Percentiles rank a stretch among this genome's conserved stretches.
These are phyloP conservation scores for Trachelus stipa DNA, from an alignment of 2,888 invertebrate species.

Conservation along the genomic window DNA sequence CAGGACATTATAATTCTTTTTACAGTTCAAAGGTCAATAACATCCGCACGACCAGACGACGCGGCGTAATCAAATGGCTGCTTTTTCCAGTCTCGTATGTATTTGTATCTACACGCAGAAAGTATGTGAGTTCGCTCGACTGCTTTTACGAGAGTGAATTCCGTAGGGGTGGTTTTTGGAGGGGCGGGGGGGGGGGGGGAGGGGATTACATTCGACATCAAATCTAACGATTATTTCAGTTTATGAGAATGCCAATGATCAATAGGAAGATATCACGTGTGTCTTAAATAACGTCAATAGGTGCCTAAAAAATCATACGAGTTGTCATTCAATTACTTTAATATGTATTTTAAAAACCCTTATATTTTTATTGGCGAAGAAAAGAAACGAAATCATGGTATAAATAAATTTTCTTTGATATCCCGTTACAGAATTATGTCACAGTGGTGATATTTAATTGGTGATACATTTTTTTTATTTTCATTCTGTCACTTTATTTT, in stretches of 20 bases:
- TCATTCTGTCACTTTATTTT: neutral
- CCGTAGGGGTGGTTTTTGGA: neutral
- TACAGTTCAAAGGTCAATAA: neutral
- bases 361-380: no score
- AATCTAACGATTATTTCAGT: neutral
- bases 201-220: neutral
- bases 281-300: neutral
- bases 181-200: fast-evolving
- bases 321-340: neutral
- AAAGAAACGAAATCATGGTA: no score
- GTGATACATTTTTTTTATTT: neutral
- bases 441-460: neutral
- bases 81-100: neutral
- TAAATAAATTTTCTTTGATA: no score
- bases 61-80: neutral
- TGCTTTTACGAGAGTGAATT: neutral
- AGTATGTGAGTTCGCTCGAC: neutral
- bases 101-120: neutral
- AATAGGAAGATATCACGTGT: neutral
- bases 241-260: neutral
- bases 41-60: neutral
- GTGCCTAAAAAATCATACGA: neutral
- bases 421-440: neutral
- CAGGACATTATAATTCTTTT: neutral
- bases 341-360: no score